Percentiles rank a stretch among this genome's conserved stretches.
These are phyloP conservation scores for Ochropleura leucogaster DNA, from an alignment of 2,888 invertebrate species.

Conservation along the genomic window DNA sequence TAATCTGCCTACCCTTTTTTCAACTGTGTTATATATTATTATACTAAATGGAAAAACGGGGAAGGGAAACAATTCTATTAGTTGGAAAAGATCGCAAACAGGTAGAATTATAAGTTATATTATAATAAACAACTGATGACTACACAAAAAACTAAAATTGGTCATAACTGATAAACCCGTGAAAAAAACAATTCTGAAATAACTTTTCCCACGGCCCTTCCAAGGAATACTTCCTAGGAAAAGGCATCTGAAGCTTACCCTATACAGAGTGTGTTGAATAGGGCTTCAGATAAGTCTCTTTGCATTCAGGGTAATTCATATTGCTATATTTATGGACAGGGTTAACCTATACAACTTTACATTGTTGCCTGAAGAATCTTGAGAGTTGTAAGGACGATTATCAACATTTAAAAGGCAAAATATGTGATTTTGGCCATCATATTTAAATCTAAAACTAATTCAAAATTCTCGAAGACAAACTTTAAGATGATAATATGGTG, in stretches of 20 bases:
- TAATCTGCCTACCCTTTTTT: background rate
- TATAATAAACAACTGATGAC: too few species aligned
- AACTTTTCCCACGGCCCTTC: too few species aligned
- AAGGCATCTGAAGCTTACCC: too few species aligned
- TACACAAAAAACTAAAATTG: too few species aligned
- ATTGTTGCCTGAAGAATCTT: background rate
- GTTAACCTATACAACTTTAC: background rate
- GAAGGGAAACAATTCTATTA: too few species aligned
- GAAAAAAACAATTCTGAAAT: too few species aligned
- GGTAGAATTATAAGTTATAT: too few species aligned
- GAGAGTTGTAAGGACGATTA: background rate
- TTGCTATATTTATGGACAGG: background rate
- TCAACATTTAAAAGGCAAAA: background rate
- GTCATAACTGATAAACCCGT: too few species aligned
- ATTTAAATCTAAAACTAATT: background rate
- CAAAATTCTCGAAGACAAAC: background rate
- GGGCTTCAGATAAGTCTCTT: background rate
- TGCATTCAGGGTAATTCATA: background rate
- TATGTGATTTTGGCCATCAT: background rate
- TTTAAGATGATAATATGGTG: background rate
- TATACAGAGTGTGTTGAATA: too few species aligned
- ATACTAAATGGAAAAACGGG: too few species aligned
- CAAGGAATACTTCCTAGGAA: too few species aligned
- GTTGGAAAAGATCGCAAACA: too few species aligned
- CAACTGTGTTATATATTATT: background rate